A percentile compares a stretch with the other conserved stretches of the same genome.
These are phyloP conservation scores for Mallotus villosus DNA, from an alignment of 2,797 vertebrate genomes.

Conservation along the genomic window DNA sequence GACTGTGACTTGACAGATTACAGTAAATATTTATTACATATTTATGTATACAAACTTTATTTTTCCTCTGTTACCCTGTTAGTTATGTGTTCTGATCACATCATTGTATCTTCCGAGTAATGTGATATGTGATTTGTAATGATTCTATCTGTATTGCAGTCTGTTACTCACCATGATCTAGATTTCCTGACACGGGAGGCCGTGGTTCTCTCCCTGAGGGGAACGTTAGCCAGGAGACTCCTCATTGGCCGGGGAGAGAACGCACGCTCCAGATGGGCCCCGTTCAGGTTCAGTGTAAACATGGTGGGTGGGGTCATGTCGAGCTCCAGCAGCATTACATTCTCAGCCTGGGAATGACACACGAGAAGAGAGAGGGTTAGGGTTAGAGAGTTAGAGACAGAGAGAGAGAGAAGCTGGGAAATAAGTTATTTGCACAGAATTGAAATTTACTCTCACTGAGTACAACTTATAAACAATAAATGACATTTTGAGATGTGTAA, in stretches of 20 bases:
- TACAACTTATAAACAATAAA: not conserved
- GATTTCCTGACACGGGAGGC: slow-evolving; percentile 87
- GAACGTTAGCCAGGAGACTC: slow-evolving; percentile 76
- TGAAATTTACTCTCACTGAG: too few relatives aligned
- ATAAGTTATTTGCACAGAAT: too few relatives aligned
- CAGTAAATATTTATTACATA: too few relatives aligned
- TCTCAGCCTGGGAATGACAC: slow-evolving; percentile 82
- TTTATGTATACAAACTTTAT: too few relatives aligned
- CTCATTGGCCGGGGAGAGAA: slow-evolving; percentile 81
- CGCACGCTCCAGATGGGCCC: slow-evolving; percentile 82
- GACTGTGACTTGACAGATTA: too few relatives aligned
- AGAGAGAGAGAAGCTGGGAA: not conserved
- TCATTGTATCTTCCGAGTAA: too few relatives aligned
- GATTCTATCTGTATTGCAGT: slow-evolving; percentile 53
- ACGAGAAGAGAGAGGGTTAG: too few relatives aligned
- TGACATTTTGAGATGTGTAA: not conserved
- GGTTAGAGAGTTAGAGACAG: not conserved
- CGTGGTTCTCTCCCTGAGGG: slow-evolving; percentile 71
- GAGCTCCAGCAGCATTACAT: slow-evolving; percentile 93
- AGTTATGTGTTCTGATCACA: too few relatives aligned
- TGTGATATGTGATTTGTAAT: not conserved
- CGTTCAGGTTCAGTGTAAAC: slow-evolving; percentile 86
- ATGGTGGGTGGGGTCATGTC: slow-evolving; percentile 90
- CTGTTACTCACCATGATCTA: slow-evolving; percentile 85
- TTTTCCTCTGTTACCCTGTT: too few relatives aligned